Evolutionary conservation across 2,888 invertebrate species (phyloP).

Genomic region (Coelopa pilipes): DNA sequence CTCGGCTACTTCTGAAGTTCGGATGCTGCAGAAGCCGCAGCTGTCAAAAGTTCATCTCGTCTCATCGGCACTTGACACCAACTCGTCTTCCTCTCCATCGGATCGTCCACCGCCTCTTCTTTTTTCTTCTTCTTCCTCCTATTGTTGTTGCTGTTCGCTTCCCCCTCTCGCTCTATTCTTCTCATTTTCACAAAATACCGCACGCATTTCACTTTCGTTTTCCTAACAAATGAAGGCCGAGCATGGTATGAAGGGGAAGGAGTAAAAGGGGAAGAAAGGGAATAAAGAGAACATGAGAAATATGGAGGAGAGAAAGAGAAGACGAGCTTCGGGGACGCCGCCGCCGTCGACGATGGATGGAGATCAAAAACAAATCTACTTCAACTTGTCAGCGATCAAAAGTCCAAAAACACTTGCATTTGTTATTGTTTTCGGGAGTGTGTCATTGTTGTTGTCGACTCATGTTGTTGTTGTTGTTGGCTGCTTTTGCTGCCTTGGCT

Average conservation of each 20-base stretch:
- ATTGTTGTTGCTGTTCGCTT: too few relatives aligned
- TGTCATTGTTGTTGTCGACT: too few relatives aligned
- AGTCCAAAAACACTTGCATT: conserved; percentile 16
- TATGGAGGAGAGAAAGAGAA: too few relatives aligned
- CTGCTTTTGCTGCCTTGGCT: not conserved
- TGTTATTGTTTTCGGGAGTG: not conserved
- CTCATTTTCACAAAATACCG: not conserved
- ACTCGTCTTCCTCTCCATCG: not conserved
- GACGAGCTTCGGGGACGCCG: too few relatives aligned
- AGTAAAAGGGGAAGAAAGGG: too few relatives aligned
- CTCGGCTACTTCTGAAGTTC: not conserved
- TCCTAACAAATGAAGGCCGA: not conserved
- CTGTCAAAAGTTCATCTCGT: conserved; percentile 28
- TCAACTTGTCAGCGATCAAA: conserved; percentile 27
- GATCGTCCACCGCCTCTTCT: not conserved
- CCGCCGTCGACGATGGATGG: not conserved
- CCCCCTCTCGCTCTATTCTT: too few relatives aligned
- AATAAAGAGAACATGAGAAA: too few relatives aligned
- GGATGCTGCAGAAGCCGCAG: not conserved
- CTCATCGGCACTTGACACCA: conserved; percentile 12
- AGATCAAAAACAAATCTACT: conserved; percentile 26
- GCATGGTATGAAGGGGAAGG: too few relatives aligned
- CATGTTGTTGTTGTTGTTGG: too few relatives aligned
- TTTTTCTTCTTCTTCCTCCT: not conserved
- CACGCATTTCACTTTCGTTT: conserved; percentile 21